phyloP scores from a whole-genome alignment of 1,140 invertebrate species.

The Liolophura sinensis region DNA sequence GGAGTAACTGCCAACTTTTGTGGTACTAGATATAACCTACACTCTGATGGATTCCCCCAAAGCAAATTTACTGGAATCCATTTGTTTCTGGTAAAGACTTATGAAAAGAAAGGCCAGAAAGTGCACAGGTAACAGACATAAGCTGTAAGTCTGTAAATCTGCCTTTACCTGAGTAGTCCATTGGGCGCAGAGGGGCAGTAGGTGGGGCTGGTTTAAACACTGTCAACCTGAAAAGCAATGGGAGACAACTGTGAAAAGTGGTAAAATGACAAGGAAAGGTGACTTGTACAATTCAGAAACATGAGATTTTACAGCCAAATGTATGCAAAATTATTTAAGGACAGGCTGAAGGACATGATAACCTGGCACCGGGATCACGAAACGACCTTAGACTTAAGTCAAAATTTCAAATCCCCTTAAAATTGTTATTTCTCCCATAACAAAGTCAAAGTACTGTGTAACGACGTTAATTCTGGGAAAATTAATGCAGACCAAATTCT shows the following conservation, averaged over 20 bases:
- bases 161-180: constrained; percentile 37
- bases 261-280: background rate
- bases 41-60: too few relatives aligned
- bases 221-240: constrained; percentile 40
- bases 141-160: too few relatives aligned
- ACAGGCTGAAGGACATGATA: background rate
- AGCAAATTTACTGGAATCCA: too few relatives aligned
- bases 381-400: too few relatives aligned
- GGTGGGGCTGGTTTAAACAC: constrained; percentile 50
- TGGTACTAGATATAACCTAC: too few relatives aligned
- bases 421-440: background rate
- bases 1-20: too few relatives aligned
- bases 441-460: background rate
- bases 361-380: too few relatives aligned
- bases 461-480: background rate
- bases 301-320: background rate
- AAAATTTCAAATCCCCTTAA: too few relatives aligned
- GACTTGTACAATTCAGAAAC: constrained; percentile 1
- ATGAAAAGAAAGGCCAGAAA: too few relatives aligned
- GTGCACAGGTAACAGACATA: too few relatives aligned
- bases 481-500: background rate
- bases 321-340: background rate
- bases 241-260: background rate
- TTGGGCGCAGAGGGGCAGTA: constrained; percentile 47
- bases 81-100: too few relatives aligned